These are phyloP conservation scores for Chiloscyllium plagiosum DNA, from an alignment of 2,113 vertebrate species.

Conservation along the genomic window DNA sequence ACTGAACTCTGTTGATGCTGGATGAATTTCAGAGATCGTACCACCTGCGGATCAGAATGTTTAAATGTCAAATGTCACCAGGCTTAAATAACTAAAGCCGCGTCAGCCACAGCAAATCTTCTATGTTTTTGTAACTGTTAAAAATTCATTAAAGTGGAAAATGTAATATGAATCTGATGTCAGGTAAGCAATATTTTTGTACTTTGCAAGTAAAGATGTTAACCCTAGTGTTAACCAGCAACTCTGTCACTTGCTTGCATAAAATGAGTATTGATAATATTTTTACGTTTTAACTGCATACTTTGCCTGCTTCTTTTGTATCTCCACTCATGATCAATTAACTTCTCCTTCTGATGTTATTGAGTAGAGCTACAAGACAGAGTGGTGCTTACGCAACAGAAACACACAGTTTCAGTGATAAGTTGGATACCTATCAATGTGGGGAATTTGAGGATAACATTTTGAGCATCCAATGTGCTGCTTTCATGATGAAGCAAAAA, in stretches of 20 bases:
- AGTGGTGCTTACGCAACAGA: not conserved
- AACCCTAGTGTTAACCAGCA: not conserved
- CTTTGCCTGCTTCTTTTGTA: not conserved
- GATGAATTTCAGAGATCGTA: constrained; percentile 29
- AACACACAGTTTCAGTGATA: not conserved
- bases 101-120: not conserved
- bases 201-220: not conserved
- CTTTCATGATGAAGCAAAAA: not conserved
- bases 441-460: not conserved
- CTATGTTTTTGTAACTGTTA: not conserved
- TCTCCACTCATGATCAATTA: constrained; percentile 2
- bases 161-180: not conserved
- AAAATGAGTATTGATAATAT: not conserved
- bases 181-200: not conserved
- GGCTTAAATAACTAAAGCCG: not conserved
- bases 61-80: constrained; percentile 25
- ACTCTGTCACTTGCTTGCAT: not conserved
- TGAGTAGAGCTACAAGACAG: not conserved
- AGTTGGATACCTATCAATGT: not conserved
- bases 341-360: not conserved
- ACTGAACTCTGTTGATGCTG: not conserved
- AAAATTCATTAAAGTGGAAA: not conserved
- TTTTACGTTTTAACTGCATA: not conserved
- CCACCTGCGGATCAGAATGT: constrained; percentile 17
- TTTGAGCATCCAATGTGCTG: not conserved